Base-by-base conservation (phyloP, 2,888 invertebrate species). In the Andrena chrysosceles region DNA sequence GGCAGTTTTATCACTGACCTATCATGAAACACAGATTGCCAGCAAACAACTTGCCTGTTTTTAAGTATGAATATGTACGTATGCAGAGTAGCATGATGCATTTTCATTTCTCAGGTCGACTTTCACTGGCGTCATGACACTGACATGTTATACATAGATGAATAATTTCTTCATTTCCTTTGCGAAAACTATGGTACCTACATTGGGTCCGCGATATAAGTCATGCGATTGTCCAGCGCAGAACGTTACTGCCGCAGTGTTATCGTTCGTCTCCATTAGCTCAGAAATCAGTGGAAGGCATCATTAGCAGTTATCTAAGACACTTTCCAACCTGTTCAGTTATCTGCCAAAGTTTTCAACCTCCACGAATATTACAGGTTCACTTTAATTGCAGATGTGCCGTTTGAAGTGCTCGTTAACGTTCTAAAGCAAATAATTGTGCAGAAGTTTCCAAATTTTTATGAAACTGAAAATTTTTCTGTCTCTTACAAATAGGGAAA, bases 281-380 rank as follows among this genome's bases (percentile, higher is more conserved):
- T 64, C 49, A 72, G 31, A 73, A 63, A 64, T 72, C 69, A 52
- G 64, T 49, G 67, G 49, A 54, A 67, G 73, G 70, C 60, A 71
- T 86, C 86, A 79, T 86, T 84, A 80, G 64, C 54, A 59, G 79
- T 82, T 87, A 86, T 82, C 77, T 68, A 59, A 56, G 29, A 68
- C 62, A 76, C 62, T 76, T 54, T 26, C 26, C 26, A 48, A 48
- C 33, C 31, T 63, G 48, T 33, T 33, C 4, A 7, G n/a, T 35
- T 48, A 54, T 54, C 77, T 56, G 13, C 16, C 2, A 6, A n/a
- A 33, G 33, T n/a, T 35, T 31, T 63, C 54, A 16, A 20, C 26
- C 26, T 62, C 56, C 7, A 20, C n/a, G 33, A 20, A 26, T 10
- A 42, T 7, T 26, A 6, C 3, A 16, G 33, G 7, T 26, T 42